phyloP scores from a whole-genome alignment of 2,888 invertebrate genomes.

The Campopleginae sp. region DNA sequence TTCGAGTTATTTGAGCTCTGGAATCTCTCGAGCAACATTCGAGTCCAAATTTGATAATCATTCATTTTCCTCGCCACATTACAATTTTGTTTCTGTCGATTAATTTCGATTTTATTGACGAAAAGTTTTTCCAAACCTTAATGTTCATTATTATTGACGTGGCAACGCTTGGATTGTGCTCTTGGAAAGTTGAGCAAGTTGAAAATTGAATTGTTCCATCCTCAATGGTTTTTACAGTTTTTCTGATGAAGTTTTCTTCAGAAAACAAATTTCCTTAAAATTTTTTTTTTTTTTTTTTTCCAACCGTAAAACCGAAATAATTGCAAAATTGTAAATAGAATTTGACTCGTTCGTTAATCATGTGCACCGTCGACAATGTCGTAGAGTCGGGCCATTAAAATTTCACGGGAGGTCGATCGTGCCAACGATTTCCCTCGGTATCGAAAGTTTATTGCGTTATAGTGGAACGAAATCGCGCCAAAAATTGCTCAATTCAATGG shows the following conservation, averaged over 20 bases:
- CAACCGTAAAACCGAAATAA: background rate
- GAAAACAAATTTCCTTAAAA: too few relatives aligned
- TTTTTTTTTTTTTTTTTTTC: background rate
- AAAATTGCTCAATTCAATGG: slow-evolving; percentile 4
- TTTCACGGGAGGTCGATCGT: slow-evolving; percentile 27
- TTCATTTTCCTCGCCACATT: background rate
- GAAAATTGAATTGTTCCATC: background rate
- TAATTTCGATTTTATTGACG: background rate
- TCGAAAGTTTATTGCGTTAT: slow-evolving; percentile 61
- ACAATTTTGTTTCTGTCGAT: background rate
- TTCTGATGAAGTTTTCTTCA: too few relatives aligned
- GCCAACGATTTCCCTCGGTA: slow-evolving; percentile 56
- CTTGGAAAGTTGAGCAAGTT: background rate
- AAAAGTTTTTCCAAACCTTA: background rate
- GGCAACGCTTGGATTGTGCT: background rate
- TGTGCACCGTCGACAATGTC: background rate
- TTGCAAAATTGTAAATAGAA: background rate
- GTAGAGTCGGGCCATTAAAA: background rate
- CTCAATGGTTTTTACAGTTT: background rate
- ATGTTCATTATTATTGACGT: background rate
- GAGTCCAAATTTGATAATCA: background rate
- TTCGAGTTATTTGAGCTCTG: background rate
- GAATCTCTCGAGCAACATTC: background rate
- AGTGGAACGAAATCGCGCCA: slow-evolving; percentile 32
- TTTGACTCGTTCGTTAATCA: background rate